Base-by-base conservation (phyloP, 1,140 invertebrate genomes). In the Campoletis sonorensis region DNA sequence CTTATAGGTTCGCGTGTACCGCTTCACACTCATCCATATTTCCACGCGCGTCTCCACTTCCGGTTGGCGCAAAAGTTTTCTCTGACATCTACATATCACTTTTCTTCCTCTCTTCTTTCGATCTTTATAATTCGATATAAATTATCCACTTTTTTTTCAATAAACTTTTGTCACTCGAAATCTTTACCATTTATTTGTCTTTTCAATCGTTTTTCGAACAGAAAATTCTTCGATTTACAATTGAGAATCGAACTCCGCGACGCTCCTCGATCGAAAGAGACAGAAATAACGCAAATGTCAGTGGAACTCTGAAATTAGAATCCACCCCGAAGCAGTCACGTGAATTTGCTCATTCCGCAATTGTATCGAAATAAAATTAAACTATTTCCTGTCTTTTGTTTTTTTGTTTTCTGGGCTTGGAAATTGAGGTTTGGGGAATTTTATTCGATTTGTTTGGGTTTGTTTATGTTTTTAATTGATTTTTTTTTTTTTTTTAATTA, bases 1-100 rank as follows among this genome's bases (percentile, higher is more conserved):
- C 75, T 77, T 77, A 64, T 64, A 40, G 15, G 75, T 30, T 77
- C 30, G 75, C 75, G 75, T 77, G 75, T 77, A 27, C 75, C 30
- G 75, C 54, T 77, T 77, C 72, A 75, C 72, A 75, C 72, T 75
- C 75, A 77, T 77, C 75, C 75, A 77, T 77, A 77, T 77, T 77
- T 77, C n/a, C 27, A 58, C 54, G n/a, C 75, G 54, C 16, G 75
- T 27, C 16, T 61, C 54, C 75, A 77, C 54, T 77, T 77, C 75
- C 75, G 75, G 45, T 64, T 64, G 18, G 51, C 23, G 75, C 54
- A 54, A 61, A 64, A 77, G 75, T 77, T 67, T 67, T 77, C 27
- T 37, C 23, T 18, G 16, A 37, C 61, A 4, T 76, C 23, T 33
- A 18, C 30, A 30, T 76, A 58, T 73, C 54, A 79, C 33, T 70